A percentile compares a stretch with the other conserved stretches of the same genome.
These are phyloP conservation scores for Pseudococcus longispinus DNA, from an alignment of 2,888 invertebrate species.

Conservation along the genomic window DNA sequence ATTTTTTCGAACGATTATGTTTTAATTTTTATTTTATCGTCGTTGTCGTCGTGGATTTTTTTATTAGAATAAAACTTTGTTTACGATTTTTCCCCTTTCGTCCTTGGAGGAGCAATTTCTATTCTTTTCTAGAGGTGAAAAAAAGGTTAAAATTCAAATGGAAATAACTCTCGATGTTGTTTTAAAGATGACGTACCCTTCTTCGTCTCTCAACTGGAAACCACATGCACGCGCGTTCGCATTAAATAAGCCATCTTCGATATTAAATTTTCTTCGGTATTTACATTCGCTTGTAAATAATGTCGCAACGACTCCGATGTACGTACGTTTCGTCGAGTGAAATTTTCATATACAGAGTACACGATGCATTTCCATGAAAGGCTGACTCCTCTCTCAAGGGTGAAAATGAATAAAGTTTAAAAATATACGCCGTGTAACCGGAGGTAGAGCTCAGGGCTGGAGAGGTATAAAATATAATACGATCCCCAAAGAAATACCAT, in stretches of 20 bases:
- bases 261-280: constrained; percentile 56
- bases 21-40: not conserved
- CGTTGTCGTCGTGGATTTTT: not conserved
- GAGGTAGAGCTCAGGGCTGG: not conserved
- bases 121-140: not conserved
- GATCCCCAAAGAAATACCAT: not conserved
- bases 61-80: not conserved
- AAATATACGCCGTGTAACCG: not conserved
- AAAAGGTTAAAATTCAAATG: not conserved
- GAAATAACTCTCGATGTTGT: not conserved
- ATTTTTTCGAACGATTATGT: not conserved
- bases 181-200: not conserved
- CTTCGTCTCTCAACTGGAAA: not conserved
- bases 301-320: not conserved
- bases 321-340: not conserved
- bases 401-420: constrained; percentile 24
- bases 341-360: not conserved
- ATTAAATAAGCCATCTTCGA: constrained; percentile 53
- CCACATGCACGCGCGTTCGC: not conserved
- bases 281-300: constrained; percentile 56
- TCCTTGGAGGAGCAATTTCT: not conserved
- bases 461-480: not conserved
- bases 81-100: not conserved
- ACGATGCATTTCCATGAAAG: not conserved
- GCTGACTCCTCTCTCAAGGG: not conserved